phyloP scores from a whole-genome alignment of 2,888 invertebrate species.

The Melipona beecheii region DNA sequence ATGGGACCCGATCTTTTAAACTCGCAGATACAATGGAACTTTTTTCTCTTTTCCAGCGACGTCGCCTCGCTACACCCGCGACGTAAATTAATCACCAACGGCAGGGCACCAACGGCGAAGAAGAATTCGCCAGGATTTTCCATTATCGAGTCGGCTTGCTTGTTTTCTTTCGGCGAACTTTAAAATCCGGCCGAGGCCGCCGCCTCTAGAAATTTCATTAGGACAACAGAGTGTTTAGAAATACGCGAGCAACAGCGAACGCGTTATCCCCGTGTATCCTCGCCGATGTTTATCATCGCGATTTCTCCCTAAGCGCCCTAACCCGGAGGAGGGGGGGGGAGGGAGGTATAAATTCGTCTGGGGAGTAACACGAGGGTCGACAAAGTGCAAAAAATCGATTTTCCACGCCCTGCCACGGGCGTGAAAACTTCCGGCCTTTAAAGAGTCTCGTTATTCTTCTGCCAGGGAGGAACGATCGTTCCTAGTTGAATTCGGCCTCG shows the following conservation, averaged over 20 bases:
- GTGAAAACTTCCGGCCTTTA: slow-evolving; percentile 78
- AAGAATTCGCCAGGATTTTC: too few species aligned
- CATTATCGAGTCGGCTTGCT: too few species aligned
- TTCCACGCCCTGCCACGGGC: slow-evolving; percentile 61
- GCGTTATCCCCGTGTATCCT: neutral
- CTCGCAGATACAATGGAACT: neutral
- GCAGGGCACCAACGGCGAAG: too few species aligned
- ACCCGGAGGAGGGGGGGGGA: neutral
- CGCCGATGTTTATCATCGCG: neutral
- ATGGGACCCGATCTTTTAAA: neutral
- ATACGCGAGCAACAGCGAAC: neutral
- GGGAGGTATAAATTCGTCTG: slow-evolving; percentile 46
- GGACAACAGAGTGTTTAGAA: neutral
- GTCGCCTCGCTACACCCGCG: too few species aligned
- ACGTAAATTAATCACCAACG: too few species aligned
- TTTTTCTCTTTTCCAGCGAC: too few species aligned
- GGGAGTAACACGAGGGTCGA: slow-evolving; percentile 41
- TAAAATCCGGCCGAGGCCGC: neutral
- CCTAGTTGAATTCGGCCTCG: slow-evolving; percentile 56
- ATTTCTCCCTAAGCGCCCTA: neutral
- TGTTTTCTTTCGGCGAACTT: neutral
- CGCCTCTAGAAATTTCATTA: neutral
- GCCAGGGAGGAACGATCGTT: slow-evolving; percentile 70
- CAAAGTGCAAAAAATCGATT: slow-evolving; percentile 78
- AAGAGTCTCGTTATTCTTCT: slow-evolving; percentile 81